Base-by-base conservation (phyloP, 92 coral and sea anemone genomes). In the Desmophyllum pertusum region DNA sequence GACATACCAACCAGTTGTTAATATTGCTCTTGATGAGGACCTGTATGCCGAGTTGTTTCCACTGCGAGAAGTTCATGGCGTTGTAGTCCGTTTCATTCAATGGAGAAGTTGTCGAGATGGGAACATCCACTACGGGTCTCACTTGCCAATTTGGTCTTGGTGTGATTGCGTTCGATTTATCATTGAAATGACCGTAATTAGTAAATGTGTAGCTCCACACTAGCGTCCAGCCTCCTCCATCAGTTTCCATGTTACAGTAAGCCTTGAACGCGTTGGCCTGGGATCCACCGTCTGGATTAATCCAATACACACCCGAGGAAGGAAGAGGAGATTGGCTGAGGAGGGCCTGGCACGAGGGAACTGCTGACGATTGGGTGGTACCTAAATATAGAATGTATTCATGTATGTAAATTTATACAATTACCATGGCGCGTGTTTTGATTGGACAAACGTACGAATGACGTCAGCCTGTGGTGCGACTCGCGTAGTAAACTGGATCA, bases 151-250 rank as follows among this genome's bases (percentile, higher is more conserved):
- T 46, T 9, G 96, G 96, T 15, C 78, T 82, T 10, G 94, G 96
- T 0, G 88, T 93, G 31, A 93, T 76, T 11, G 96, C 92, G 43
- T 93, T 93, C 9, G 48, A 33, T 9, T 23, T 13, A 11, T 40
- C 31, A 10, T 35, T 65, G 50, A 93, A 93, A 48, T 82, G 66
- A 33, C 45, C 45, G 70, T 84, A 87, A 48, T 77, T 61, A 36
- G 90, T 90, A 75, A 93, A 93, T 0, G 90, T 87, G 71, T 93
- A 93, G 73, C 88, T 78, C 88, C 87, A 90, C 15, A 87, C 96
- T 69, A 93, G 81, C 0, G 96, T 90, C 96, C 96, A 93, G 82
- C 96, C 96, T 45, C 96, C 96, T 25, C 91, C 96, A 30, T 69
- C 67, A 19, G 85, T 79, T 35, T 70, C 69, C 79, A 87, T 89